Percentiles rank a stretch among this genome's conserved stretches.
These are phyloP conservation scores for Argyra leucocephala DNA, from an alignment of 2,888 invertebrate genomes.

Conservation along the genomic window DNA sequence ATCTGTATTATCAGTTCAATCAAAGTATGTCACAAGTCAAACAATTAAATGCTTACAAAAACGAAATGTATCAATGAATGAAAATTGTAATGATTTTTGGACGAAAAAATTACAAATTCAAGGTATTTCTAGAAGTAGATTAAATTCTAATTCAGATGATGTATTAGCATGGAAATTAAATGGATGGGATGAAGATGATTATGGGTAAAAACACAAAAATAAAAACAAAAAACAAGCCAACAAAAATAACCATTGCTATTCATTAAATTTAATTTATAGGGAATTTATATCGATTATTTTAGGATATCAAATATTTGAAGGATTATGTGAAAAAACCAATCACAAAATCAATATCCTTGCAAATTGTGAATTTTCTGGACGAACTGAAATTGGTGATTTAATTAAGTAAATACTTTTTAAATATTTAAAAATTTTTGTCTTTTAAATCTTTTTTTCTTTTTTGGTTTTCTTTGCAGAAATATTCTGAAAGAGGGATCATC, in stretches of 20 bases:
- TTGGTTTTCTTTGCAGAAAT: background rate
- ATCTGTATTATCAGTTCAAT: background rate
- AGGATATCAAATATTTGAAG: slow-evolving; percentile 10
- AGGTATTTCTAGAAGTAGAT: background rate
- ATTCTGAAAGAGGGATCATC: background rate
- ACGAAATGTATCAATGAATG: background rate
- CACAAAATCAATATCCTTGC: background rate
- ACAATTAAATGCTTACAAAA: slow-evolving; percentile 1
- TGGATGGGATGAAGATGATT: slow-evolving; percentile 4
- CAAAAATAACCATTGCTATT: too few relatives aligned
- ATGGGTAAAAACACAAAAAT: background rate
- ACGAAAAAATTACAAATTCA: background rate
- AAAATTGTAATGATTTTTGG: background rate
- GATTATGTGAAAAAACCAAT: background rate
- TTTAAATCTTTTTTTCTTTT: background rate
- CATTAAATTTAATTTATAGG: background rate
- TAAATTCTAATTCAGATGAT: background rate
- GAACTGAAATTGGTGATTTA: background rate
- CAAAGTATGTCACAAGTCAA: background rate
- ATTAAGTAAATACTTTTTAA: background rate
- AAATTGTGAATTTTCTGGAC: background rate
- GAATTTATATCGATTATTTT: background rate
- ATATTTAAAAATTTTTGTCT: background rate
- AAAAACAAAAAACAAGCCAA: too few relatives aligned
- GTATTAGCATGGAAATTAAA: background rate